phyloP scores from a whole-genome alignment of 2,797 vertebrate genomes.

The Periparus ater region DNA sequence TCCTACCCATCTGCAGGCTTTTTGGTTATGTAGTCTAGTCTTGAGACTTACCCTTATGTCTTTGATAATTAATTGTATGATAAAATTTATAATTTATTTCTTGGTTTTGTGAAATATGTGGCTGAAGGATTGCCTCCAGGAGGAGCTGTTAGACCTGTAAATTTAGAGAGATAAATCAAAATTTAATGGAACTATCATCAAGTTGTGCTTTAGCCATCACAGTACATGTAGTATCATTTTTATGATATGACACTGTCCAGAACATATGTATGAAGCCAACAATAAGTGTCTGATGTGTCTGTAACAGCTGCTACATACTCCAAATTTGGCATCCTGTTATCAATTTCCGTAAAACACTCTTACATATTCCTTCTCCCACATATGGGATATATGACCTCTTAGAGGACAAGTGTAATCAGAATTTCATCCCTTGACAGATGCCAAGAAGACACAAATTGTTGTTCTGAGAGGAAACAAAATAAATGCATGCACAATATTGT shows the following conservation, averaged over 20 bases:
- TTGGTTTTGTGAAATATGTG: not conserved
- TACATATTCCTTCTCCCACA: not conserved
- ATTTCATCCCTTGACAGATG: not conserved
- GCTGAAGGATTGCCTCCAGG: not conserved
- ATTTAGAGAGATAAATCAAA: not conserved
- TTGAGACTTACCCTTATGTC: not conserved
- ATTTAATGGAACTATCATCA: not conserved
- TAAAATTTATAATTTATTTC: not conserved
- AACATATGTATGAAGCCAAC: not conserved
- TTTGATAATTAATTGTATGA: not conserved
- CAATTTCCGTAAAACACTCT: not conserved
- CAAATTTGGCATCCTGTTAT: not conserved
- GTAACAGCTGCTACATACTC: not conserved
- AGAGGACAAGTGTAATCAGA: not conserved
- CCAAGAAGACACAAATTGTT: not conserved
- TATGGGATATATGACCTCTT: not conserved
- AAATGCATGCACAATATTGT: not conserved
- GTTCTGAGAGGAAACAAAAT: not conserved
- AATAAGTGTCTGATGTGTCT: not conserved
- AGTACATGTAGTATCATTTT: not conserved
- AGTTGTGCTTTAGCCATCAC: not conserved
- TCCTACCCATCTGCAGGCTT: not conserved
- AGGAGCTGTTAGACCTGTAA: conserved; percentile 10
- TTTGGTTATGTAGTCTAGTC: not conserved
- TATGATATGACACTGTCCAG: not conserved